Evolutionary conservation across 2,888 invertebrate genomes (phyloP), one percentile per base, ranked within the genome.

Genomic region (Cataglyphis altisquamis): DNA sequence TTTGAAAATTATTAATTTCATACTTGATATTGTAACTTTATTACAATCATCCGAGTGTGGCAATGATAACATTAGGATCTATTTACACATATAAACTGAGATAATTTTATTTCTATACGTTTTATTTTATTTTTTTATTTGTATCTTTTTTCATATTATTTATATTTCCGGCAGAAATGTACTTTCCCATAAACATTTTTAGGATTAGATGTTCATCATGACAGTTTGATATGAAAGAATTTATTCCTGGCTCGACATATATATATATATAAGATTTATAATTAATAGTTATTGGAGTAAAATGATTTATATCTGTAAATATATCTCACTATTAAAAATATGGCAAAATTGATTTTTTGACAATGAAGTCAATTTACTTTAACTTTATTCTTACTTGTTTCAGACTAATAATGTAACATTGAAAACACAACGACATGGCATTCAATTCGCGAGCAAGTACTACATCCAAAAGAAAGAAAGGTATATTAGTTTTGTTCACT

Each of bases 331-430:
- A 4, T 41, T 66, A 48, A 52, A 3, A n/a, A 57, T 29, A 5
- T 4, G 45, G n/a, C 18, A 73, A 5, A 73, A 62, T 32, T 41
- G n/a, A 25, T 62, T 29, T 62, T 8, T 74, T 8, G 1, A 8
- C 29, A n/a, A 55, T 39, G 1, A 67, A 66, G 39, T 39, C 52
- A 0, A 36, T 36, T 36, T 52, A 29, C 15, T 52, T 52, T 6
- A 25, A 6, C 0, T 29, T 77, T 66, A n/a, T 57, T 77, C 45
- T n/a, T 64, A 75, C 82, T n/a, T 86, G 85, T 92, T 92, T 25
- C 89, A 93, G 93, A 92, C 91, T 91, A 88, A 93, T 92, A 91
- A 91, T 92, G 92, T 93, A 91, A 91, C 89, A 88, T 87, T 87
- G 83, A 86, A 36, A 36, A 84, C 66, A 77, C 82, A 67, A 25